Evolutionary conservation across 2,113 vertebrate genomes (phyloP).

Genomic region (Nesogale talazaci): DNA sequence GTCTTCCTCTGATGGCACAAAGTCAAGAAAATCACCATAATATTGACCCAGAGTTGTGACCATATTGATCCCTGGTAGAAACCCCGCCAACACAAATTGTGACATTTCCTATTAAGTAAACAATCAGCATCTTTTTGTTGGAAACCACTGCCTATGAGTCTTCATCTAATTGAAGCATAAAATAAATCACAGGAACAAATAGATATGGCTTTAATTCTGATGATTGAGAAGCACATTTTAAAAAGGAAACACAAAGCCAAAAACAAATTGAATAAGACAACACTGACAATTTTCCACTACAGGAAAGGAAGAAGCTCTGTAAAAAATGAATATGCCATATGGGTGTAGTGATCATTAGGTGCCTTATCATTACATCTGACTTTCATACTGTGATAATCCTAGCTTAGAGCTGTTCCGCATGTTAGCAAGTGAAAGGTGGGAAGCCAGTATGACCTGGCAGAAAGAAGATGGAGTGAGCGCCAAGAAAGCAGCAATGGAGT

Average conservation of each 20-base stretch:
- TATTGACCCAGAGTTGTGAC: background rate
- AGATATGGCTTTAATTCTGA: background rate
- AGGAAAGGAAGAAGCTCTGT: background rate
- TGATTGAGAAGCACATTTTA: background rate
- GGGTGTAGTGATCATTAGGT: background rate
- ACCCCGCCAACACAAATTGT: background rate
- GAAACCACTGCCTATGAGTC: background rate
- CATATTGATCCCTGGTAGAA: background rate
- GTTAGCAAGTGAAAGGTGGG: background rate
- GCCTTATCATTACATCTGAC: constrained; percentile 17
- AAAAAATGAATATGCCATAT: constrained; percentile 1
- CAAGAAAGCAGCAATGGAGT: background rate
- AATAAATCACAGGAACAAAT: background rate
- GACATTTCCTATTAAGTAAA: background rate
- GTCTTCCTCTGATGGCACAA: background rate
- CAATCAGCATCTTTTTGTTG: background rate
- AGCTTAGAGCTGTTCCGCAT: constrained; percentile 5
- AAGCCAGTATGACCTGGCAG: constrained; percentile 33
- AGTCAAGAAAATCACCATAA: background rate
- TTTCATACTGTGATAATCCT: constrained; percentile 43
- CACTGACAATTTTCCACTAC: background rate
- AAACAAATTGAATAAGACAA: background rate
- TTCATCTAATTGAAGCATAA: constrained; percentile 2
- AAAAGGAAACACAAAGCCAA: background rate
- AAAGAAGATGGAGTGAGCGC: constrained; percentile 29